Base-by-base conservation (phyloP, 1,140 invertebrate species). In the Aphelinus certus region DNA sequence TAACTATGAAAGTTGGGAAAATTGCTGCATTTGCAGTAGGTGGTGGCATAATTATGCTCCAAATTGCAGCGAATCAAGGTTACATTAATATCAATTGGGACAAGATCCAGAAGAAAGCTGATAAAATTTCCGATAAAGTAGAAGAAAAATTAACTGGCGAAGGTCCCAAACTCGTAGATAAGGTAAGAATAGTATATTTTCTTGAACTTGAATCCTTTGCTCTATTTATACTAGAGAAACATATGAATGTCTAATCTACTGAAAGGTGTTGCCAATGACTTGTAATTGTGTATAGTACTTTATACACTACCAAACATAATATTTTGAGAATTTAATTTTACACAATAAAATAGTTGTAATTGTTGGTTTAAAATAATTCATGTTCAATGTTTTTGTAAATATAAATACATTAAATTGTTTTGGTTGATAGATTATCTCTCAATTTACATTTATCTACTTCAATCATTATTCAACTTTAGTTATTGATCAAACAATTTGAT, bases 51-150 rank as follows among this genome's bases (percentile, higher is more conserved):
- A 93, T 98, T 78, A 88, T 97, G 79, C 83, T 98, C 69, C 95
- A 98, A 89, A 90, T 98, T 79, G 96, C 96, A 2, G 93, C 94
- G 76, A 94, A 97, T 82, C 93, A 96, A 83, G 96, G 96, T n/a
- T 97, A 97, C 79, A 93, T 98, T 62, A 95, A 95, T 81, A 91
- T 96, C 69, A 94, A 98, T 86, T 97, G 96, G 96, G 93, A 93
- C 73, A 93, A 94, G 88, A 89, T 98, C 42, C 92, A 94, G 75
- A 93, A 90, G 78, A 93, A 94, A 82, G 90, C 95, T 3, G 94
- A 96, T 77, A 95, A 94, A 84, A 91, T 95, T 7, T 90, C 92
- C 49, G 93, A 95, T 78, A 94, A 94, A 88, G 92, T 96, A 61
- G 93, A 95, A 83, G 92, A 94, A 80, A 91, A 92, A 83, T 89